phyloP scores from a whole-genome alignment of 2,113 vertebrate genomes.

The Tilapia sparmanii region DNA sequence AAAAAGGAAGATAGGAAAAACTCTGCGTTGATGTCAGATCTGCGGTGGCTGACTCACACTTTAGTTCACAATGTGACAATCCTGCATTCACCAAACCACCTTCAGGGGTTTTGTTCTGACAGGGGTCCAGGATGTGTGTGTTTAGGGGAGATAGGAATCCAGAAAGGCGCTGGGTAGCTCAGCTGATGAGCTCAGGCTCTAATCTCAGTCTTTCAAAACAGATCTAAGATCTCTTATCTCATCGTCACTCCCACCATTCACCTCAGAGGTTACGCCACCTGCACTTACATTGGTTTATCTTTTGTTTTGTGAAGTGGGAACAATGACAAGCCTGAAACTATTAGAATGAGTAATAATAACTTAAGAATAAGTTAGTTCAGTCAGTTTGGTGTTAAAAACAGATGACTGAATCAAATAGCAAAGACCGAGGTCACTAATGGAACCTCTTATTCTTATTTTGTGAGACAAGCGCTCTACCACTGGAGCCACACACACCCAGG shows the following conservation, averaged over 20 bases:
- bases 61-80: neutral
- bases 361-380: neutral
- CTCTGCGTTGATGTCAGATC: neutral
- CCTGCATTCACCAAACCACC: neutral
- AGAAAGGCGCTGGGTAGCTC: neutral
- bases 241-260: neutral
- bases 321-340: neutral
- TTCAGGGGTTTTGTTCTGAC: neutral
- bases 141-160: constrained; percentile 21
- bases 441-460: neutral
- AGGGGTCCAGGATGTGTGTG: constrained; percentile 44
- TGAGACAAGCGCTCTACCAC: neutral
- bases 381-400: neutral
- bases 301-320: neutral
- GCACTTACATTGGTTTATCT: neutral
- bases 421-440: neutral
- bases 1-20: neutral
- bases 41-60: constrained; percentile 27
- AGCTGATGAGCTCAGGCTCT: neutral
- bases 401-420: neutral
- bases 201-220: constrained; percentile 1
- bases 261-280: neutral
- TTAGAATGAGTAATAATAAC: neutral
- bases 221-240: neutral
- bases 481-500: neutral